phyloP scores from a whole-genome alignment of 2,797 vertebrate genomes.

The Sus cebifrons region DNA sequence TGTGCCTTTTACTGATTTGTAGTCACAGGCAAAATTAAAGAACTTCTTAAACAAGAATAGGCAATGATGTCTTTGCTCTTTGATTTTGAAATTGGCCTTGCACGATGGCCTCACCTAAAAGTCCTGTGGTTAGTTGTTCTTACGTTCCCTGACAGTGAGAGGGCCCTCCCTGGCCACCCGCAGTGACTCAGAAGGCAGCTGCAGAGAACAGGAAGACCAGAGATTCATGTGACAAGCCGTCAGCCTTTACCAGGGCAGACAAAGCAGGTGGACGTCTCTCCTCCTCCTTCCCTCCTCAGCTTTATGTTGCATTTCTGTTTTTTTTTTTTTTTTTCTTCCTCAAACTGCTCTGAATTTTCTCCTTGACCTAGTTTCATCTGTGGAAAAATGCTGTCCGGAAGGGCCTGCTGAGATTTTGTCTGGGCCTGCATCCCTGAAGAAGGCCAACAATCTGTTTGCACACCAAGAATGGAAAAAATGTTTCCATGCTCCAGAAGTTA shows the following conservation, averaged over 20 bases:
- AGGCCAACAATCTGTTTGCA: slow-evolving; percentile 26
- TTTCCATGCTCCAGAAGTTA: slow-evolving; percentile 61
- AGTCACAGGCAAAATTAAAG: slow-evolving; percentile 55
- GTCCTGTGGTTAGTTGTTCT: neutral
- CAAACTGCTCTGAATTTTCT: slow-evolving; percentile 47
- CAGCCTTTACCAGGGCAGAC: neutral
- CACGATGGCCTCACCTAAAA: neutral
- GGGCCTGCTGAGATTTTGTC: slow-evolving; percentile 64
- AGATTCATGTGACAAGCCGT: slow-evolving; percentile 58
- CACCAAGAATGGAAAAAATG: slow-evolving; percentile 67
- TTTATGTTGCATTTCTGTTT: neutral
- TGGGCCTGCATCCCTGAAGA: slow-evolving; percentile 47
- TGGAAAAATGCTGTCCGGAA: slow-evolving; percentile 62
- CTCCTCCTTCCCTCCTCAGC: accelerated
- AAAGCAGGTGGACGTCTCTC: neutral
- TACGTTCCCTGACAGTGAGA: neutral
- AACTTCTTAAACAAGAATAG: neutral
- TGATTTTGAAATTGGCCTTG: slow-evolving; percentile 15
- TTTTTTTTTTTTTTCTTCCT: neutral
- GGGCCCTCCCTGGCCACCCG: neutral
- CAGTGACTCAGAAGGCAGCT: slow-evolving; percentile 77
- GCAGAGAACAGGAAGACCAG: slow-evolving; percentile 67
- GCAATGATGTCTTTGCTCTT: neutral
- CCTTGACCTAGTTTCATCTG: slow-evolving; percentile 68
- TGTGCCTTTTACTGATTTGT: slow-evolving; percentile 41